Evolutionary conservation across 2,888 invertebrate genomes (phyloP).

Genomic region (Eupithecia pulchellata): DNA sequence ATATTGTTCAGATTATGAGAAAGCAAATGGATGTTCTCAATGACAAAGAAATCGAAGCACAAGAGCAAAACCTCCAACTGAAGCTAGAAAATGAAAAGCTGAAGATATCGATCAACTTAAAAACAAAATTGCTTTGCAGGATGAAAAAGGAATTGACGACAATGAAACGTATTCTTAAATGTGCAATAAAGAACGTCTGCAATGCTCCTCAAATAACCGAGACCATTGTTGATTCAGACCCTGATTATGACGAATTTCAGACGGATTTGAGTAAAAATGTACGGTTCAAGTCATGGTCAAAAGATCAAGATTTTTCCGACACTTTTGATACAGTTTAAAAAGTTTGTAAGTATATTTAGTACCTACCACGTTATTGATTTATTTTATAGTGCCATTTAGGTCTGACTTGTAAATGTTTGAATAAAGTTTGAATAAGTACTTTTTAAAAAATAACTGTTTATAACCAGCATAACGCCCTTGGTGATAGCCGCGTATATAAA

Average conservation of each 20-base stretch:
- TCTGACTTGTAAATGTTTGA: neutral
- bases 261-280: constrained; percentile 56
- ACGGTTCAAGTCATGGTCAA: constrained; percentile 47
- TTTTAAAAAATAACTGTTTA: neutral
- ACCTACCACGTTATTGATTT: neutral
- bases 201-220: constrained; percentile 49
- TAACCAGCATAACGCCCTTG: neutral
- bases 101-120: constrained; percentile 62
- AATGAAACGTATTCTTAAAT: constrained; percentile 65
- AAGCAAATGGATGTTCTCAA: constrained; percentile 63
- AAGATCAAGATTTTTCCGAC: constrained; percentile 40
- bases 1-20: constrained; percentile 64
- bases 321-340: constrained; percentile 61
- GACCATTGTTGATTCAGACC: constrained; percentile 53
- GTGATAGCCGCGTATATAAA: neutral
- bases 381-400: neutral
- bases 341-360: constrained; percentile 25
- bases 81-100: constrained; percentile 75
- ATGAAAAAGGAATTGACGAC: constrained; percentile 65
- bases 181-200: constrained; percentile 62
- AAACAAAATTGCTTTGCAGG: constrained; percentile 61
- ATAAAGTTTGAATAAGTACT: neutral
- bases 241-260: constrained; percentile 66
- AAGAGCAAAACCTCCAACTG: constrained; percentile 57
- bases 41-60: constrained; percentile 61